Base-by-base conservation (phyloP, 2,113 vertebrate genomes). In the Euleptes europaea region DNA sequence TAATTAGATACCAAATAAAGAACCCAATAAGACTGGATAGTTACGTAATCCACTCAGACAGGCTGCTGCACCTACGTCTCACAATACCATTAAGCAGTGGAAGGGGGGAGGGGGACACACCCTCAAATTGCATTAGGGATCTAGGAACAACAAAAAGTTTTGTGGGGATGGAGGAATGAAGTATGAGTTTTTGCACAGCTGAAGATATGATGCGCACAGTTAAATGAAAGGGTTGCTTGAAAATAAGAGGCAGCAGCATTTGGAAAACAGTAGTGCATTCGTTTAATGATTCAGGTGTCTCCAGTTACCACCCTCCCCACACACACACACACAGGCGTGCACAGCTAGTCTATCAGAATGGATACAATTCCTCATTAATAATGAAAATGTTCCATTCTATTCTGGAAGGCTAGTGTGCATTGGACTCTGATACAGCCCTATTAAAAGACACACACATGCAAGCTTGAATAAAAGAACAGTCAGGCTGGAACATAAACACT, bases 311-410 rank as follows among this genome's bases (percentile, higher is more conserved):
- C 73, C 69, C 14, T 54, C 88, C 81, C 76, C 5, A 13, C 51
- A 17, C 49, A 49, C 44, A n/a, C n/a, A n/a, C n/a, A n/a, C n/a
- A n/a, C n/a, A n/a, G n/a, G n/a, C n/a, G n/a, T 44, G 44, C 44
- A 9, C 87, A 93, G 93, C 94, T 96, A 96, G 96, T 96, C 96
- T 95, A 96, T 95, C 96, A 94, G 94, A 96, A 95, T 77, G 35
- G 96, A 97, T 96, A 95, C n/a, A 88, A 94, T 96, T 96, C 94
- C 97, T 95, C 95, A 97, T 99, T 89, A 98, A 99, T 99, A 97
- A 99, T 98, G 95, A 94, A 98, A 97, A 97, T 96, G 96, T 98
- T 98, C 98, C 98, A 96, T 94, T 96, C 96, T 96, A 94, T 95
- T 93, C 54, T 91, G 91, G 94, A 92, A 95, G 83, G 67, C 82